Evolutionary conservation across 1,140 invertebrate species (phyloP).

Genomic region (Paraescarpia echinospica): DNA sequence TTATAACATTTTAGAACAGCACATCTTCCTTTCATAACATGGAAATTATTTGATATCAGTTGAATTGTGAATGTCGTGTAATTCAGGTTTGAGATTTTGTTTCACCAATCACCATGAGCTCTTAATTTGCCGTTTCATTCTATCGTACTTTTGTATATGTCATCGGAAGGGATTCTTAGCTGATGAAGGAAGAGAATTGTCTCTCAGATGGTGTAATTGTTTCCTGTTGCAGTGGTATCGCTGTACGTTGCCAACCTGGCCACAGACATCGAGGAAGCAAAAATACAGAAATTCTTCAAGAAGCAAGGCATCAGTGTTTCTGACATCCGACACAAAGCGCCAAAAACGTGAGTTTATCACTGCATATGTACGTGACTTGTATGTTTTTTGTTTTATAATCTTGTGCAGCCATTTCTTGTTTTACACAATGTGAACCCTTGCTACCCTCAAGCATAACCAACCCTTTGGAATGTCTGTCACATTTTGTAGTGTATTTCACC

Average conservation of each 20-base stretch:
- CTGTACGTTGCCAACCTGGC: background rate
- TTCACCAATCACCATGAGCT: too few relatives aligned
- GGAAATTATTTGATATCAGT: too few relatives aligned
- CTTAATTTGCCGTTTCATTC: too few relatives aligned
- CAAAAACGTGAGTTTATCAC: background rate
- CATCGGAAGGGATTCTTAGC: background rate
- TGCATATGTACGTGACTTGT: background rate
- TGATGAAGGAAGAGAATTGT: background rate
- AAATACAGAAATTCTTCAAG: constrained; percentile 17
- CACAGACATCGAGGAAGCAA: background rate
- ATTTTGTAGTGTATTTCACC: background rate
- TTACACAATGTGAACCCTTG: background rate
- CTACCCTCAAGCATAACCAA: background rate
- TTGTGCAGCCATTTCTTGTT: background rate
- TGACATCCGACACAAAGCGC: background rate
- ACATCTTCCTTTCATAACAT: too few relatives aligned
- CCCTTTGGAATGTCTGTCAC: background rate
- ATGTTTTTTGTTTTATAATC: background rate
- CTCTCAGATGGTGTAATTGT: background rate
- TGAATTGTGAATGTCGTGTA: too few relatives aligned
- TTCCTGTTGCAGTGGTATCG: background rate
- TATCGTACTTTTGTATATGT: too few relatives aligned
- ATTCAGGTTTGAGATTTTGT: too few relatives aligned
- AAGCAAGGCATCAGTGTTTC: constrained; percentile 5
- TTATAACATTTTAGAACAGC: too few relatives aligned